A percentile compares a stretch with the other conserved stretches of the same genome.
Conservation (phyloP, 1,140 invertebrate species). For the Episyrphus balteatus region DNA sequence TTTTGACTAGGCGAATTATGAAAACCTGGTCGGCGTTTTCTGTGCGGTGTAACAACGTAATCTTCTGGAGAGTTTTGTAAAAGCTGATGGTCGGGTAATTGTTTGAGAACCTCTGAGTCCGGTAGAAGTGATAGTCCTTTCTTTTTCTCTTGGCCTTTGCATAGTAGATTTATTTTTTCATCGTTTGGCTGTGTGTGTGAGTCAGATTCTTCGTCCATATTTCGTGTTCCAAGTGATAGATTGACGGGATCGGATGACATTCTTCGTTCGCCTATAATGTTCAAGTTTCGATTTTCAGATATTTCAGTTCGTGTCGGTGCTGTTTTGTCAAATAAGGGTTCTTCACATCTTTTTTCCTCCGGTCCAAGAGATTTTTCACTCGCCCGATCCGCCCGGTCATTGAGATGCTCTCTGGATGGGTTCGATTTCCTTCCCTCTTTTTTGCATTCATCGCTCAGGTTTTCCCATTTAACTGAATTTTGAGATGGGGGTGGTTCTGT, state of each 20-base stretch:
- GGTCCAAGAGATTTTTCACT: slow-evolving; percentile 37
- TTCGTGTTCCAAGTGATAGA: slow-evolving; percentile 46
- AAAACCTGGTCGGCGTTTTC: slow-evolving; percentile 71
- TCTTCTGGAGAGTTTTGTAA: slow-evolving; percentile 56
- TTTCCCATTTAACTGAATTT: background rate
- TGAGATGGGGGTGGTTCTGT: slow-evolving; percentile 1
- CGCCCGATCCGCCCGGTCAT: too few relatives aligned
- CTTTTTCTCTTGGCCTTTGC: slow-evolving; percentile 44
- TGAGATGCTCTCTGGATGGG: too few relatives aligned
- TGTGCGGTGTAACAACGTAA: slow-evolving; percentile 72
- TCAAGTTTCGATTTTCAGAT: background rate
- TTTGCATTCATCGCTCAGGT: background rate
- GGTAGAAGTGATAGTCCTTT: slow-evolving; percentile 52
- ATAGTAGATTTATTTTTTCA: slow-evolving; percentile 9
- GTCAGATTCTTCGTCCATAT: slow-evolving; percentile 36
- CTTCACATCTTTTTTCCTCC: slow-evolving; percentile 8
- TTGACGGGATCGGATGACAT: slow-evolving; percentile 58
- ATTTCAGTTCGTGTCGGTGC: background rate
- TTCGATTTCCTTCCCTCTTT: too few relatives aligned
- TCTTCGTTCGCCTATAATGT: slow-evolving; percentile 8
- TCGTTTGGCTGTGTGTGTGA: background rate
- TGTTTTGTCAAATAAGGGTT: background rate
- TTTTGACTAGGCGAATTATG: slow-evolving; percentile 75
- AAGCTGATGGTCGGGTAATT: slow-evolving; percentile 50
- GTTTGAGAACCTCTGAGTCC: slow-evolving; percentile 47